Evolutionary conservation across 2,113 vertebrate species (phyloP).

Genomic region (Delphinapterus leucas): DNA sequence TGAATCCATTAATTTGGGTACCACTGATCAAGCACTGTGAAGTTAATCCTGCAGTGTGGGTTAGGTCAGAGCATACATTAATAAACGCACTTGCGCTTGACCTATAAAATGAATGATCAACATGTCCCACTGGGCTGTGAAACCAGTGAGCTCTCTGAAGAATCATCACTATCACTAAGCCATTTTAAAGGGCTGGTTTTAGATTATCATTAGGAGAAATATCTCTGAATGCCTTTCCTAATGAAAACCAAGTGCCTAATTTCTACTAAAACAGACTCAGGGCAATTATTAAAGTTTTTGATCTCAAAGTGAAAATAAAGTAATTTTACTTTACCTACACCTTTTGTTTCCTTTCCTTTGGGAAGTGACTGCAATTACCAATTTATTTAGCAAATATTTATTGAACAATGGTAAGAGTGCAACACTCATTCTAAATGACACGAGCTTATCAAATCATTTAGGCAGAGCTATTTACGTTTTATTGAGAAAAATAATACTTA

Average conservation of each 20-base stretch:
- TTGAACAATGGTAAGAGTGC: not conserved
- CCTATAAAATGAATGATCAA: constrained; percentile 79
- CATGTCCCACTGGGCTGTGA: constrained; percentile 61
- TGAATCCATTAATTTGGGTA: constrained; percentile 74
- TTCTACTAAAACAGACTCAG: constrained; percentile 69
- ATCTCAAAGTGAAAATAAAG: constrained; percentile 66
- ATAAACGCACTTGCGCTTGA: constrained; percentile 75
- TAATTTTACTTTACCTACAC: constrained; percentile 42
- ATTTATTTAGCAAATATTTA: constrained; percentile 41
- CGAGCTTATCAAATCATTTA: not conserved
- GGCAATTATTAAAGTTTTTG: constrained; percentile 74
- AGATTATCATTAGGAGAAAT: constrained; percentile 77
- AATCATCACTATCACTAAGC: constrained; percentile 69
- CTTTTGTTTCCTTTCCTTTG: constrained; percentile 33
- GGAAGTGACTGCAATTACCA: constrained; percentile 7
- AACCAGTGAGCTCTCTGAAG: constrained; percentile 68
- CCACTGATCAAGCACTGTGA: constrained; percentile 78
- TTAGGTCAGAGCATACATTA: constrained; percentile 75
- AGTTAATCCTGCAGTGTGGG: constrained; percentile 70
- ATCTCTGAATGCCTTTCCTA: constrained; percentile 71
- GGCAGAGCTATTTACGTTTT: not conserved
- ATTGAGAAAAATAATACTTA: not conserved
- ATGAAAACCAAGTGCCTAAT: constrained; percentile 73
- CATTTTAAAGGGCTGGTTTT: constrained; percentile 75
- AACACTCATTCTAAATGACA: not conserved